Evolutionary conservation across 2,888 invertebrate species (phyloP), one percentile per base, ranked within the genome.

Genomic region (Tinea pellionella): DNA sequence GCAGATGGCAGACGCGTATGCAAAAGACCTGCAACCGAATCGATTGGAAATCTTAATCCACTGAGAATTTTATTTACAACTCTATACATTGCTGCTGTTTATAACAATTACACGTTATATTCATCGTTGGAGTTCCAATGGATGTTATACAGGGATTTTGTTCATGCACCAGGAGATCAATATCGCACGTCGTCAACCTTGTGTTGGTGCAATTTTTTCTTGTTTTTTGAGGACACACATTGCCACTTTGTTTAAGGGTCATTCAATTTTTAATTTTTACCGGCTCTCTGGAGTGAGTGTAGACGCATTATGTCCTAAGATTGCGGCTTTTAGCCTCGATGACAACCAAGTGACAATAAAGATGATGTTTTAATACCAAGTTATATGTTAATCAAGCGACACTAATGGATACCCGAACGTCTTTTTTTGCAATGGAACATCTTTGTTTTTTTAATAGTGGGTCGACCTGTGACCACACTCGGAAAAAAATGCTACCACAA

Each of bases 211-310:
- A 65, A 65, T 72, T 75, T 75, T 77, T 75, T 72, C 65, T 71
- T 65, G 64, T 65, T 72, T 77, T 77, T 75, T 77, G 72, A 75
- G 73, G 75, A 74, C 77, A 75, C 70, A 69, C 72, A 68, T 69
- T 72, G 74, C 74, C 76, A 77, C 76, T 78, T 77, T 73, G 73
- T 76, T 76, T 72, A 74, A 74, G 71, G 70, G 63, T 68, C 64
- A 64, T 64, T 69, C 70, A 71, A 68, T 70, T 74, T 75, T 74
- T 74, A 73, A 71, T 66, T 62, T 63, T 64, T 65, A 64, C 64
- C 63, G 63, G 64, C 59, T 53, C 30, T n/a, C 37, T 47, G 24
- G 30, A 47, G 19, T 58, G 30, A 15, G 58, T 15, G 56, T 15
- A 60, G 56, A 55, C 32, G 16, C 53, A 61, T 59, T 47, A 37